Conservation (phyloP, 2,113 vertebrate species). For the Crotalus viridis region DNA sequence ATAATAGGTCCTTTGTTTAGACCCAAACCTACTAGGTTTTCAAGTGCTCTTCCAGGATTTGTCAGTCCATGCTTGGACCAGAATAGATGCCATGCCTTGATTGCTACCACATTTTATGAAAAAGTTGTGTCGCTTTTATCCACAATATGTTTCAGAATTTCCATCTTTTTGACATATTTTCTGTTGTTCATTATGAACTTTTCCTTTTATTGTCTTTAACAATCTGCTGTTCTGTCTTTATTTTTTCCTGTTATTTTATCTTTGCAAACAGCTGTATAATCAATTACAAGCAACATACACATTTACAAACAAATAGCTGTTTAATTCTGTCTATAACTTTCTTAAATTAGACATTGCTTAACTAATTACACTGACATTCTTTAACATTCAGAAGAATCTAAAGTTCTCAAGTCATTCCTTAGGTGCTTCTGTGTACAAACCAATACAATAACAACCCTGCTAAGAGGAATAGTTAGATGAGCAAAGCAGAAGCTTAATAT, state of each 20-base stretch:
- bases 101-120: background rate
- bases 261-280: background rate
- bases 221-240: background rate
- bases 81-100: background rate
- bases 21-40: background rate
- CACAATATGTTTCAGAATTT: background rate
- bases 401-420: constrained; percentile 1
- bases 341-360: background rate
- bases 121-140: background rate
- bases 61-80: background rate
- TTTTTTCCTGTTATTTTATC: background rate
- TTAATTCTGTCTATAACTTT: background rate
- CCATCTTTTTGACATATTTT: background rate
- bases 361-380: background rate
- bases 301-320: background rate
- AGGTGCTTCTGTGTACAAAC: background rate
- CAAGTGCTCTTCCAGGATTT: background rate
- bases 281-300: background rate
- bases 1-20: background rate
- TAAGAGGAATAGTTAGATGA: constrained; percentile 12
- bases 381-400: background rate
- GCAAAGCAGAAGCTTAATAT: constrained; percentile 8
- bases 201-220: background rate
- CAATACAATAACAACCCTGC: background rate
- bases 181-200: background rate